Evolutionary conservation across 2,888 invertebrate genomes (phyloP), one percentile per base, ranked within the genome.

Genomic region (Bombyx huttoni): DNA sequence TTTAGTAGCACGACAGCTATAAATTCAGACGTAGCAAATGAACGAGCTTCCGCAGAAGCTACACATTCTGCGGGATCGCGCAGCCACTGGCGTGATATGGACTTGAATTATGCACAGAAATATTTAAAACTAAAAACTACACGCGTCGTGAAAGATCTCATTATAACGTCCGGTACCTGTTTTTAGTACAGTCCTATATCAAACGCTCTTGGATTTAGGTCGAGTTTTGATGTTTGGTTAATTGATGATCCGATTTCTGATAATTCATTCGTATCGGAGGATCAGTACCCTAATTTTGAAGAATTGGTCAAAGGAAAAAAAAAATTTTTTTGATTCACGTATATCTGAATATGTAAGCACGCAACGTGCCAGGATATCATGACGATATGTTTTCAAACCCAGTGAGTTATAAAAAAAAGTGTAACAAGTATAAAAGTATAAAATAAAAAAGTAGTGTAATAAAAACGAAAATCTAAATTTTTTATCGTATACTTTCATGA

Each of bases 1-100:
- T 78, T 77, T 75, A 73, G 73, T 65, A 57, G 66, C 68, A 65
- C 70, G 73, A 70, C 71, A 70, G 68, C 70, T 59, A 76, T 78
- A 78, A 78, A 77, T 78, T 71, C 64, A 65, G 62, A 56, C 60
- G 57, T 66, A 68, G 64, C 61, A 66, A 70, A 73, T 72, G 72
- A 73, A 70, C 66, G 75, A 70, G 70, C 68, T 65, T 69, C 73
- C 73, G 73, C 62, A 65, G 54, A 60, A 65, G 63, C 57, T 64
- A 67, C 65, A 67, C 65, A 65, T 69, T 73, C 64, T 68, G 69
- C 62, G 64, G 65, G 63, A 65, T 63, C 68, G 67, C 63, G 64
- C 59, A 57, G 62, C 57, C 56, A 58, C 55, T 61, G 58, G 56
- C 58, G 63, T 68, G 67, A 69, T 66, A 70, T 60, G 68, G 58